Conservation (phyloP, 2,888 invertebrate species). For the Cerceris ruficornis region DNA sequence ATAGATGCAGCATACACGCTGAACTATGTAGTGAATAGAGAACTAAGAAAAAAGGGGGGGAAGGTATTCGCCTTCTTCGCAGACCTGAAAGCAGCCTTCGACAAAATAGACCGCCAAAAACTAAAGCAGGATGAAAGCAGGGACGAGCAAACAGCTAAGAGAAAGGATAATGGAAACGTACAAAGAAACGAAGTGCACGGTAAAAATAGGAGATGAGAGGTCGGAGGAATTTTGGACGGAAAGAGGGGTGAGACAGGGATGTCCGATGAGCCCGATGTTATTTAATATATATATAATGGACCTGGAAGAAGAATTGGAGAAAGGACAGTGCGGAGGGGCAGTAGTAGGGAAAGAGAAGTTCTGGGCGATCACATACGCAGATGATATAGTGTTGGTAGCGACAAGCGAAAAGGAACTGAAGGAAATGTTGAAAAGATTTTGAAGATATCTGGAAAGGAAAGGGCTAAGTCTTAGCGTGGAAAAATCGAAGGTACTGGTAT, state of each 20-base stretch:
- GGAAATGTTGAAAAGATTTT: background rate
- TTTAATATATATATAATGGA: background rate
- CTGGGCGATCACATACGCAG: background rate
- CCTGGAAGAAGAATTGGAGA: background rate
- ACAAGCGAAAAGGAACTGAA: background rate
- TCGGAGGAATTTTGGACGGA: background rate
- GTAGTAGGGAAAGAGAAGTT: background rate
- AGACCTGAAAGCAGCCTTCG: background rate
- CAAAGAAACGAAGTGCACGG: background rate
- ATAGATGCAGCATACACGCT: background rate
- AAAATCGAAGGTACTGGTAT: background rate
- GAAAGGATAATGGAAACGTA: background rate
- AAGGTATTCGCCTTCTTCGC: background rate
- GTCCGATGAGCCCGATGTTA: constrained; percentile 1
- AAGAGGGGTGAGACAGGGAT: constrained; percentile 5
- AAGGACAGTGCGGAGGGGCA: background rate
- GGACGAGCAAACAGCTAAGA: background rate
- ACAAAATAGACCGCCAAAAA: background rate
- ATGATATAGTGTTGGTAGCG: constrained; percentile 11
- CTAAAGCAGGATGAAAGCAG: too few species aligned
- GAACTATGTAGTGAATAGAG: background rate
- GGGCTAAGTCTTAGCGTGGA: background rate
- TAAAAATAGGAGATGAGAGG: background rate
- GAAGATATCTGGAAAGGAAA: background rate
- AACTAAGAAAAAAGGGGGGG: background rate